Evolutionary conservation across 1,140 invertebrate genomes (phyloP).

Genomic region (Aphaenogaster rudis): DNA sequence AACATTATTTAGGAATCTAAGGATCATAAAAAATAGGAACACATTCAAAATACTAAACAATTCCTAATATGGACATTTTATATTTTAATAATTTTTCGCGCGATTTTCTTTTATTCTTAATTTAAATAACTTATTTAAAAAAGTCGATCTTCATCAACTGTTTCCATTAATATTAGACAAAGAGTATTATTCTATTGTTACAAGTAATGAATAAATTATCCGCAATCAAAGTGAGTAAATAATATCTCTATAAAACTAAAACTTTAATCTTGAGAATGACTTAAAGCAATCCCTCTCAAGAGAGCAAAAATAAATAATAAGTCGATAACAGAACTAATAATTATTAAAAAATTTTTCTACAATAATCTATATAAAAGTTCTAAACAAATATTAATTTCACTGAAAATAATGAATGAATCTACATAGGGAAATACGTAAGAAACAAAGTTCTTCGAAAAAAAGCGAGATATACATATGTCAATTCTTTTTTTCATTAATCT

Average conservation of each 20-base stretch:
- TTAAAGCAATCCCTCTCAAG: neutral
- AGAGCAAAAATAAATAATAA: neutral
- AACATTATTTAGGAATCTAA: neutral
- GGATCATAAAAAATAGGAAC: neutral
- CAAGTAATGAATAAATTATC: constrained; percentile 11
- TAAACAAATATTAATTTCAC: neutral
- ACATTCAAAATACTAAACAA: neutral
- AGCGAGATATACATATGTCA: neutral
- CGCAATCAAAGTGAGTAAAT: neutral
- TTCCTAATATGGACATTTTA: neutral
- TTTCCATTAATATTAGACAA: neutral
- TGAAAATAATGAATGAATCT: constrained; percentile 3
- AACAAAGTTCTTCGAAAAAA: neutral
- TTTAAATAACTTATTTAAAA: constrained; percentile 1
- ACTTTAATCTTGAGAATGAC: neutral
- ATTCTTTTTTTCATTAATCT: neutral
- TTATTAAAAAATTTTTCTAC: neutral
- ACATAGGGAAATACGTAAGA: neutral
- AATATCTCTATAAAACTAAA: neutral
- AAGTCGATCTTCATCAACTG: neutral
- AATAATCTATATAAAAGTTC: neutral
- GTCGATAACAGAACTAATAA: neutral
- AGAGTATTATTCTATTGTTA: neutral
- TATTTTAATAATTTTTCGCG: neutral
- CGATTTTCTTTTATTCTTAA: neutral